A percentile compares a stretch with the other conserved stretches of the same genome.
phyloP scores from a whole-genome alignment of 2,797 vertebrate genomes.

The Chiroxiphia lanceolata region DNA sequence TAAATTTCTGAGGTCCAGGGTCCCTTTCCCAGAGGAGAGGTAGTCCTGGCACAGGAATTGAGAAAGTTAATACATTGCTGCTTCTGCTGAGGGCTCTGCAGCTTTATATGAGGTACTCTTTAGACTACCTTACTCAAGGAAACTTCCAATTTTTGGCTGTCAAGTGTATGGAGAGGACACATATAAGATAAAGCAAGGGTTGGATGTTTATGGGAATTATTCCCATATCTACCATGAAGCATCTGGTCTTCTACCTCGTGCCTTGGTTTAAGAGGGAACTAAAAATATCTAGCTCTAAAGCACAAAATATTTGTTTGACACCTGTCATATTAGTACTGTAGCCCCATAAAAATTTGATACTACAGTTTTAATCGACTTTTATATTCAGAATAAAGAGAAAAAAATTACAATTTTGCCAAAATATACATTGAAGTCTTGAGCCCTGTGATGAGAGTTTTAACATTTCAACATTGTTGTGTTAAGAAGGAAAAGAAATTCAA shows the following conservation, averaged over 20 bases:
- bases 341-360: neutral
- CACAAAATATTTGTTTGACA: neutral
- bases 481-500: neutral
- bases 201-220: neutral
- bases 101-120: neutral
- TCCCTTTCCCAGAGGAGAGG: neutral
- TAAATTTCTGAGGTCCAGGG: neutral
- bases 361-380: neutral
- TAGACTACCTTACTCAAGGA: neutral
- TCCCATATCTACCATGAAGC: neutral
- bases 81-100: neutral
- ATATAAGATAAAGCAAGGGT: fast-evolving
- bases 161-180: neutral
- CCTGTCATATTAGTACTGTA: neutral
- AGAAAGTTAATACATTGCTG: neutral
- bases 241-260: neutral
- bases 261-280: neutral
- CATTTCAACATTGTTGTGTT: neutral
- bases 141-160: neutral
- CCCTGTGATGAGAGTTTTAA: neutral
- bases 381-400: neutral
- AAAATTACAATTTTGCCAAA: neutral
- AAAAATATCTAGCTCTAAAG: neutral
- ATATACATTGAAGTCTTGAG: neutral
- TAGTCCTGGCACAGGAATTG: neutral